Evolutionary conservation across 2,888 invertebrate species (phyloP).

Genomic region (Adelognathus sp.): DNA sequence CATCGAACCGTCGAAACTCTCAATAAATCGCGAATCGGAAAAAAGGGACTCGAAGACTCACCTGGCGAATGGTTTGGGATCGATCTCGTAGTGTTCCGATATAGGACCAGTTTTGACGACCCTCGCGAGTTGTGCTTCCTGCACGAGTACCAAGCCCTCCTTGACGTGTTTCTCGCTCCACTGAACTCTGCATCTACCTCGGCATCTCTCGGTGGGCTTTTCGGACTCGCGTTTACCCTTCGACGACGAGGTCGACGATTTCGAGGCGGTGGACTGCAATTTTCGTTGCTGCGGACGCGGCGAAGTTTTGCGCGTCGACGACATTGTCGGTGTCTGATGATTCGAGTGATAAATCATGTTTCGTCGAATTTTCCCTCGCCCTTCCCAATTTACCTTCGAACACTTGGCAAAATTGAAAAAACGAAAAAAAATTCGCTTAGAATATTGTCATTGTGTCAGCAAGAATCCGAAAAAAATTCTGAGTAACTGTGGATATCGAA

Average conservation of each 20-base stretch:
- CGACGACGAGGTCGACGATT: constrained; percentile 65
- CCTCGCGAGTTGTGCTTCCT: constrained; percentile 80
- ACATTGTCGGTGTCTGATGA: constrained; percentile 77
- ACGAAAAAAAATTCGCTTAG: too few relatives aligned
- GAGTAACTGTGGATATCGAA: too few relatives aligned
- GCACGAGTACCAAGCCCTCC: constrained; percentile 81
- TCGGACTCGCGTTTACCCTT: constrained; percentile 62
- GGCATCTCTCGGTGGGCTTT: constrained; percentile 69
- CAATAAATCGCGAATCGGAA: too few relatives aligned
- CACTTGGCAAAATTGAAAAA: too few relatives aligned
- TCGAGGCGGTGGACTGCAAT: constrained; percentile 66
- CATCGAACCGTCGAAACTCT: too few relatives aligned
- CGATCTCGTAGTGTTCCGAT: constrained; percentile 82
- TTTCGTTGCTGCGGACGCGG: constrained; percentile 74
- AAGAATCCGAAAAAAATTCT: too few relatives aligned
- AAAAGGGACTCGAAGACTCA: constrained; percentile 66
- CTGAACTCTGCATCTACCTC: constrained; percentile 79
- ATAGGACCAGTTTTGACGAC: constrained; percentile 83
- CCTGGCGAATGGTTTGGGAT: constrained; percentile 82
- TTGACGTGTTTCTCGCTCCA: constrained; percentile 82
- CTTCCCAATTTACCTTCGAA: too few relatives aligned
- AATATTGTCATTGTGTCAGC: too few relatives aligned
- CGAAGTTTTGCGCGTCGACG: constrained; percentile 77
- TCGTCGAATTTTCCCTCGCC: constrained; percentile 6
- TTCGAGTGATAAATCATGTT: constrained; percentile 76